Evolutionary conservation across 2,797 vertebrate genomes (phyloP).

Genomic region (Argyrosomus regius): DNA sequence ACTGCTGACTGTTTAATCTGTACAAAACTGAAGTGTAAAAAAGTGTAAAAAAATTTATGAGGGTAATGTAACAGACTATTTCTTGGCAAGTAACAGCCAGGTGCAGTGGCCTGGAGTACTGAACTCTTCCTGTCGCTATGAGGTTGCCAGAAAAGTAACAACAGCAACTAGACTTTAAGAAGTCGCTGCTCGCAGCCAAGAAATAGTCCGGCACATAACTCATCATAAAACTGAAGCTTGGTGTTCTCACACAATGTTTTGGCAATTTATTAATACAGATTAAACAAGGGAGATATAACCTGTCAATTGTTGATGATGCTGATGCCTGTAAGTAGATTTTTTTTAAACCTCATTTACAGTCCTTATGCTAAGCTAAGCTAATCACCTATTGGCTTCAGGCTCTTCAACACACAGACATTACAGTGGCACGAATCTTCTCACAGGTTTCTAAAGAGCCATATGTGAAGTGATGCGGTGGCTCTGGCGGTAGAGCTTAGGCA

Average conservation of each 20-base stretch:
- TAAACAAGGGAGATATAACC: not conserved
- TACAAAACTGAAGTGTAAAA: no score
- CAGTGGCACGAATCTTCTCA: not conserved
- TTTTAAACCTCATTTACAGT: not conserved
- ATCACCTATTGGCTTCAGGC: not conserved
- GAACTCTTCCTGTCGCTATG: not conserved
- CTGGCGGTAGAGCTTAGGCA: no score
- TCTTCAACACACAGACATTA: not conserved
- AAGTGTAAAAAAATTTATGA: no score
- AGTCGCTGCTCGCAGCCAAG: not conserved
- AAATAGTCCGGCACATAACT: not conserved
- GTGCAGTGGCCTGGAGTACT: not conserved
- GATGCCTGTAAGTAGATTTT: not conserved
- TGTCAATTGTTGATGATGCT: no score
- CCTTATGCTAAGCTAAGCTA: not conserved
- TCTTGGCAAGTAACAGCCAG: not conserved
- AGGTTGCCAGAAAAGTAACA: not conserved
- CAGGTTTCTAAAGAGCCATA: no score
- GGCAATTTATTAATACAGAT: not conserved
- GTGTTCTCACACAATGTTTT: not conserved
- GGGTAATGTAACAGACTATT: not conserved
- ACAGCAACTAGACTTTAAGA: not conserved
- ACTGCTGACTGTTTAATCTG: no score
- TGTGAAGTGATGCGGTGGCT: no score
- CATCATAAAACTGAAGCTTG: not conserved